Evolutionary conservation across 2,888 invertebrate genomes (phyloP).

Genomic region (Creontiades dilutus): DNA sequence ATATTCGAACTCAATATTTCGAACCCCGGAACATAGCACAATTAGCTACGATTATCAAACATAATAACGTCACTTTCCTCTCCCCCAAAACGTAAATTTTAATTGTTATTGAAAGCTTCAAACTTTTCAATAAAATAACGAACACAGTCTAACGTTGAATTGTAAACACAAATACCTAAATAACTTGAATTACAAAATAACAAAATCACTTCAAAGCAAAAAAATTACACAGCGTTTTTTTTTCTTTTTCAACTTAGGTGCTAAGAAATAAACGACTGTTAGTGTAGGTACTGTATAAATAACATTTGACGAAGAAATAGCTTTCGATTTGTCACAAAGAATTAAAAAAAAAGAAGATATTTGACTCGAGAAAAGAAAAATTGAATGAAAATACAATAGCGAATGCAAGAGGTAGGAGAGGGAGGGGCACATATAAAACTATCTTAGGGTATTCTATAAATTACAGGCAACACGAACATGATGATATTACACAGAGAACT

Average conservation of each 20-base stretch:
- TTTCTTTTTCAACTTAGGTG: background rate
- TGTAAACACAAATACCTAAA: background rate
- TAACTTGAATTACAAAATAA: background rate
- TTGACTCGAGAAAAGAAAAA: background rate
- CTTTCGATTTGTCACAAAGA: background rate
- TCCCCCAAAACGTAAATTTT: background rate
- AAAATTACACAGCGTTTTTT: background rate
- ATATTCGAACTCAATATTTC: background rate
- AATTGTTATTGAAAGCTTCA: constrained; percentile 11
- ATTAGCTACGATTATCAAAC: background rate
- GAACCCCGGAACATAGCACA: background rate
- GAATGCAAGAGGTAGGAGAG: constrained; percentile 55
- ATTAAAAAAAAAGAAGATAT: background rate
- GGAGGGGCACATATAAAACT: constrained; percentile 35
- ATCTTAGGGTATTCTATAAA: background rate
- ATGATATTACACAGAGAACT: background rate
- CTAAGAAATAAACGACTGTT: constrained; percentile 46
- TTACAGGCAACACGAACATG: constrained; percentile 37
- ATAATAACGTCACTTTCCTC: constrained; percentile 5
- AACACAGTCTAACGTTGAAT: constrained; percentile 7
- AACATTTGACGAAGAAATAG: constrained; percentile 10
- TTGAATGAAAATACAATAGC: constrained; percentile 14
- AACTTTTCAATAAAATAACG: constrained; percentile 7
- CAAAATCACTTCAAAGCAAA: background rate
- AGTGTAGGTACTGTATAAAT: constrained; percentile 38